These are phyloP conservation scores for Girardinus metallicus DNA, from an alignment of 2,797 vertebrate species.

Conservation along the genomic window DNA sequence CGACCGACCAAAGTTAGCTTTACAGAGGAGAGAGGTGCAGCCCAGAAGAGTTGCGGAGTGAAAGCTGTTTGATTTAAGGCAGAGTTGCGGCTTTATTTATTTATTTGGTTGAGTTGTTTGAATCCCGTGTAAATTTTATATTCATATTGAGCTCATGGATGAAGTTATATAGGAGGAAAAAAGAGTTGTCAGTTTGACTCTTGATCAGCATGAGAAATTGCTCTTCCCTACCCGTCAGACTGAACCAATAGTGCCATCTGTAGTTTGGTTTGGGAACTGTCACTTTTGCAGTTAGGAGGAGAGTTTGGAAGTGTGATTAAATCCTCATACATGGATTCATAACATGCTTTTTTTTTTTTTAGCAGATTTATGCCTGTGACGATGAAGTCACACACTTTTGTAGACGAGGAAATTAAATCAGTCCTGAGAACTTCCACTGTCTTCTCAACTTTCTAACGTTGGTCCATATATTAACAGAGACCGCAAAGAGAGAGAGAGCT, in stretches of 20 bases:
- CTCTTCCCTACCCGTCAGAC: slow-evolving; percentile 33
- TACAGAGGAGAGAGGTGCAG: slow-evolving; percentile 60
- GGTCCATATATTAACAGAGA: slow-evolving; percentile 30
- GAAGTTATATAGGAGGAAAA: slow-evolving; percentile 64
- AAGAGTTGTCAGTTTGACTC: slow-evolving; percentile 63
- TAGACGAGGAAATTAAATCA: slow-evolving; percentile 32
- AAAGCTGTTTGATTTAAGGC: slow-evolving; percentile 56
- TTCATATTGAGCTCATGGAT: slow-evolving; percentile 63
- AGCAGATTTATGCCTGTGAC: slow-evolving; percentile 26
- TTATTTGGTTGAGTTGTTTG: slow-evolving; percentile 8
- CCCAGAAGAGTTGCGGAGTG: slow-evolving; percentile 57
- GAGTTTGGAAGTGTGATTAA: slow-evolving; percentile 19
- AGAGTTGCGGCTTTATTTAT: slow-evolving; percentile 6
- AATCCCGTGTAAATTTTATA: slow-evolving; percentile 42
- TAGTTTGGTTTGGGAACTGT: slow-evolving; percentile 70
- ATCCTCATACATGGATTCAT: slow-evolving; percentile 8
- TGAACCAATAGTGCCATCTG: slow-evolving; percentile 85
- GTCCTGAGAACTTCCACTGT: background rate
- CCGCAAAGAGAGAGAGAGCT: slow-evolving; percentile 25
- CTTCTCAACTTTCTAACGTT: slow-evolving; percentile 1
- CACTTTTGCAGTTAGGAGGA: background rate
- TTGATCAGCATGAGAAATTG: slow-evolving; percentile 40
- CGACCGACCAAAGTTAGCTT: slow-evolving; percentile 70
- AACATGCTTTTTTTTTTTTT: slow-evolving; percentile 18
- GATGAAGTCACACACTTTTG: slow-evolving; percentile 34